These are phyloP conservation scores for Telmatochromis bifrenatus DNA, from an alignment of 2,113 vertebrate species.

Conservation along the genomic window DNA sequence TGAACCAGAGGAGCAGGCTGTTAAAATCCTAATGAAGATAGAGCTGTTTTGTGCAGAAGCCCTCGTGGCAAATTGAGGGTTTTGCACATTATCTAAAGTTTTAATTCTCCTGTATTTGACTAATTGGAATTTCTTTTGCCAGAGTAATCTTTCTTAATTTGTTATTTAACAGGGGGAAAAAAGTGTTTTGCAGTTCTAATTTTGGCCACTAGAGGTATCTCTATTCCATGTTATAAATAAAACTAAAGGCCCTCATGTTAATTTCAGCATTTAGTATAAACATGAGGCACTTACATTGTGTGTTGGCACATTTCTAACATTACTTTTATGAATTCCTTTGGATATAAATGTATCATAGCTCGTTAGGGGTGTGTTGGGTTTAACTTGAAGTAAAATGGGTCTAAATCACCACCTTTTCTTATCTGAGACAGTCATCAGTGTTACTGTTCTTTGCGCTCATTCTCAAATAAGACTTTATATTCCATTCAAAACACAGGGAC, in stretches of 20 bases:
- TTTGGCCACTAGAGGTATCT: not conserved
- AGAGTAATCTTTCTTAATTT: not conserved
- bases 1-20: not conserved
- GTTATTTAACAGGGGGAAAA: accelerated
- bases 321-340: not conserved
- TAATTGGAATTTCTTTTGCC: not conserved
- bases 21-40: not conserved
- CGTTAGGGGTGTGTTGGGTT: not conserved
- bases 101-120: not conserved
- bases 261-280: not conserved
- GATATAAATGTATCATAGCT: not conserved
- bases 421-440: not conserved
- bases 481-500: not conserved
- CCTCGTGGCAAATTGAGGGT: not conserved
- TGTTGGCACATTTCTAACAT: not conserved
- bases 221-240: not conserved
- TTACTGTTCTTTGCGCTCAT: not conserved
- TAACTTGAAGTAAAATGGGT: not conserved
- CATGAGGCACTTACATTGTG: not conserved
- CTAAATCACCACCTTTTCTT: not conserved
- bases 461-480: not conserved
- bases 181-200: not conserved
- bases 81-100: not conserved
- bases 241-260: not conserved
- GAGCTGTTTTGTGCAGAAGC: not conserved